Evolutionary conservation across 1,140 invertebrate genomes (phyloP).

Genomic region (Metaphire vulgaris): DNA sequence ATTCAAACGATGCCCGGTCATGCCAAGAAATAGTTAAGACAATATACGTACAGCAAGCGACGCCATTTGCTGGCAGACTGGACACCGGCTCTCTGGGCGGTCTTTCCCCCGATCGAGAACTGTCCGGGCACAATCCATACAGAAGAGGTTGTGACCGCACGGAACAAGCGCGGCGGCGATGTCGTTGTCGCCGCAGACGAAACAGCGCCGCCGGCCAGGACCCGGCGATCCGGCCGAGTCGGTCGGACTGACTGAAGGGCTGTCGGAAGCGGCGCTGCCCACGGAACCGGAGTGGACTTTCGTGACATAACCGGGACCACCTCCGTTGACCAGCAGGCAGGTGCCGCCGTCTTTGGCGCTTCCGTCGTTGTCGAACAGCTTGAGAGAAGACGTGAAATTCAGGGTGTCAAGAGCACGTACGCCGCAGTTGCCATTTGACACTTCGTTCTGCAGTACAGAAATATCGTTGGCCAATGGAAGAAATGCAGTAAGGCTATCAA

Average conservation of each 20-base stretch:
- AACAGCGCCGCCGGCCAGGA: slow-evolving; percentile 66
- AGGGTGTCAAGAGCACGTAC: background rate
- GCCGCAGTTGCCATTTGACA: background rate
- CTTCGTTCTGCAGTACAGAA: background rate
- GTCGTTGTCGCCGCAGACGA: slow-evolving; percentile 76
- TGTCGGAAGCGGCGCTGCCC: slow-evolving; percentile 42
- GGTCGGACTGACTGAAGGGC: slow-evolving; percentile 36
- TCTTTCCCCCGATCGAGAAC: slow-evolving; percentile 61
- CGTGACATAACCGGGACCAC: slow-evolving; percentile 24
- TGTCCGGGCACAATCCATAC: slow-evolving; percentile 80
- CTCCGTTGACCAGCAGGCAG: background rate
- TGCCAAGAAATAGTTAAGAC: slow-evolving; percentile 37
- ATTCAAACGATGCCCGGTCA: no score
- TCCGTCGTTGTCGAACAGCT: background rate
- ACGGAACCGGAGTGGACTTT: slow-evolving; percentile 1
- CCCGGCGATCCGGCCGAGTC: slow-evolving; percentile 51
- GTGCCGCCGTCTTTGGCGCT: background rate
- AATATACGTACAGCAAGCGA: slow-evolving; percentile 72
- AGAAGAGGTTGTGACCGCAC: slow-evolving; percentile 90
- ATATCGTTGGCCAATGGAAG: background rate
- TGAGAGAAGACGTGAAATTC: background rate
- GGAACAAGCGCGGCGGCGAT: slow-evolving; percentile 81
- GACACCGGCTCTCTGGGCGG: slow-evolving; percentile 54
- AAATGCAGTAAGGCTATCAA: background rate
- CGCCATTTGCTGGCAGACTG: slow-evolving; percentile 74